Conservation (phyloP, 2,797 vertebrate species). For the Oreochromis grahami region DNA sequence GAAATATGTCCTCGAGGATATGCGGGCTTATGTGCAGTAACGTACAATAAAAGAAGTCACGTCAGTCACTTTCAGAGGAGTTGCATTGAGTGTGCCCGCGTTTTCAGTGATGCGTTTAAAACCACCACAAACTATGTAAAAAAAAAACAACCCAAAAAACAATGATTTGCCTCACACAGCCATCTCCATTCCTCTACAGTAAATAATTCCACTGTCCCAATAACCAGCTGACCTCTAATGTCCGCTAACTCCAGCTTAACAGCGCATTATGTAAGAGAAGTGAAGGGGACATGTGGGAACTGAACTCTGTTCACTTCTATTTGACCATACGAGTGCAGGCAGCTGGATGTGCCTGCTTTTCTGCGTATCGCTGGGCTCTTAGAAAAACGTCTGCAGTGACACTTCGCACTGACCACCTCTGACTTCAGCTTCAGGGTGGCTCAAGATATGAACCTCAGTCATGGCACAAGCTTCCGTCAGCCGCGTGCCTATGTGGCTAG, state of each 20-base stretch:
- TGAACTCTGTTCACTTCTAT: conserved; percentile 40
- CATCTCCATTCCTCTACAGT: conserved; percentile 18
- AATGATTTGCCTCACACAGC: conserved; percentile 5
- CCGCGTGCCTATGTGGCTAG: conserved; percentile 29
- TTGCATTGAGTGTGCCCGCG: background rate
- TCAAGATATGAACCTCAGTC: conserved; percentile 35
- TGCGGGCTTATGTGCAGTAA: background rate
- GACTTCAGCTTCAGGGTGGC: conserved; percentile 50
- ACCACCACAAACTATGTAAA: background rate
- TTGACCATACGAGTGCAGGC: conserved; percentile 9
- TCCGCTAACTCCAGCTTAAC: conserved; percentile 66
- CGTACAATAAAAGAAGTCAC: background rate
- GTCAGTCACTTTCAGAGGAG: background rate
- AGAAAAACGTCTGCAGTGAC: conserved; percentile 34
- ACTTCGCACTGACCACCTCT: conserved; percentile 35
- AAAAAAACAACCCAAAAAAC: background rate
- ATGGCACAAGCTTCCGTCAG: conserved; percentile 15
- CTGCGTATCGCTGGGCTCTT: background rate
- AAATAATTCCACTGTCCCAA: conserved; percentile 58
- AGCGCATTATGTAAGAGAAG: conserved; percentile 56
- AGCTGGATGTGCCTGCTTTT: background rate
- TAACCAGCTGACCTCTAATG: conserved; percentile 68
- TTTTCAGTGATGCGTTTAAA: background rate
- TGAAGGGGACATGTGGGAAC: conserved; percentile 25
- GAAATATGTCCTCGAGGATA: conserved; percentile 13